Evolutionary conservation across 2,888 invertebrate species (phyloP).

Genomic region (Erebia epiphron): DNA sequence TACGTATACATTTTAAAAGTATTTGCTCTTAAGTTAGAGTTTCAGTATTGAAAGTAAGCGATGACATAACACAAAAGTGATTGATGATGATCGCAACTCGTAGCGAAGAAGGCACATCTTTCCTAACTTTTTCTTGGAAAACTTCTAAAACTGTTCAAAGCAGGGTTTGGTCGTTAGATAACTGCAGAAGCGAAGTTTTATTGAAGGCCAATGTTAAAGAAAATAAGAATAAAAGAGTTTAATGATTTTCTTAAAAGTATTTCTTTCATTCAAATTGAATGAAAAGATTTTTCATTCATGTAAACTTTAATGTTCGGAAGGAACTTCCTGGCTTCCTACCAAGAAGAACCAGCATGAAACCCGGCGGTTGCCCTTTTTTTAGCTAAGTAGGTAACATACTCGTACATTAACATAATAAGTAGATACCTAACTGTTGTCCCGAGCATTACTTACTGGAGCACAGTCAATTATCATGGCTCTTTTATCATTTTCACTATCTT

Average conservation of each 20-base stretch:
- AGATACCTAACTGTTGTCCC: too few relatives aligned
- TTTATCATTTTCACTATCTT: too few relatives aligned
- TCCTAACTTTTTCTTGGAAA: constrained; percentile 56
- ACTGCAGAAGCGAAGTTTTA: constrained; percentile 51
- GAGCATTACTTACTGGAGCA: too few relatives aligned
- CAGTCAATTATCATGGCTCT: too few relatives aligned
- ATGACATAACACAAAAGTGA: constrained; percentile 53
- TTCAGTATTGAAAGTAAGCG: constrained; percentile 29
- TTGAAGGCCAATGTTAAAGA: constrained; percentile 27
- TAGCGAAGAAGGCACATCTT: constrained; percentile 50
- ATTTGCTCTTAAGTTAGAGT: constrained; percentile 20
- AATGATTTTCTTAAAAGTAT: background rate
- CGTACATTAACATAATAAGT: too few relatives aligned
- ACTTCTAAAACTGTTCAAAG: constrained; percentile 63
- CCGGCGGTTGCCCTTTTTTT: too few relatives aligned
- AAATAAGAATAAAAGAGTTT: constrained; percentile 15
- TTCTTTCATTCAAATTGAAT: background rate
- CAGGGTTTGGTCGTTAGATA: constrained; percentile 53
- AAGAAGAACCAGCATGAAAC: too few relatives aligned
- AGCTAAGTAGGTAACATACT: too few relatives aligned
- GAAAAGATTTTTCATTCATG: too few relatives aligned
- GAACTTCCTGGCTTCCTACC: too few relatives aligned
- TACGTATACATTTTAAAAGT: background rate
- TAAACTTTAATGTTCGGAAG: too few relatives aligned
- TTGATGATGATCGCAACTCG: constrained; percentile 61